phyloP scores from a whole-genome alignment of 1,140 invertebrate genomes.

The Leptoteleia sp. region DNA sequence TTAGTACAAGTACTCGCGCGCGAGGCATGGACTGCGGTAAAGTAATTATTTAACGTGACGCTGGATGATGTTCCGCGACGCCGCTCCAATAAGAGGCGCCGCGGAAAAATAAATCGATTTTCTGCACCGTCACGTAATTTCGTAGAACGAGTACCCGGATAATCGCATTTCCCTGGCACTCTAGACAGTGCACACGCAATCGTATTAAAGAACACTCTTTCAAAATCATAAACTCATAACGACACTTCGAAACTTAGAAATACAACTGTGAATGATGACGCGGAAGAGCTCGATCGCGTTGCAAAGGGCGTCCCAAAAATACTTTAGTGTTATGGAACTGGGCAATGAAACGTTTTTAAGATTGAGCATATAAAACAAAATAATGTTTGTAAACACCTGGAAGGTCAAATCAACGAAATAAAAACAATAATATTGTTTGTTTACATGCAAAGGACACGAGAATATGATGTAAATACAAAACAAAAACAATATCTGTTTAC shows the following conservation, averaged over 20 bases:
- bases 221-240: constrained; percentile 59
- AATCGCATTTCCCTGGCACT: constrained; percentile 66
- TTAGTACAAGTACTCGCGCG: constrained; percentile 7
- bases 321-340: too few species aligned
- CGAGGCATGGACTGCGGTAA: constrained; percentile 25
- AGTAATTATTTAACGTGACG: constrained; percentile 71
- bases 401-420: too few species aligned
- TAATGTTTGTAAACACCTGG: too few species aligned
- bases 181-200: constrained; percentile 54
- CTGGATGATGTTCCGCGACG: constrained; percentile 44
- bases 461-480: too few species aligned
- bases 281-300: too few species aligned
- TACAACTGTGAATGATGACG: neutral
- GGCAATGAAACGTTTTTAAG: too few species aligned
- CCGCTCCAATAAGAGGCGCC: constrained; percentile 42
- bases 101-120: constrained; percentile 71
- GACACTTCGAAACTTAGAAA: constrained; percentile 7
- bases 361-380: too few species aligned
- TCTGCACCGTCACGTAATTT: constrained; percentile 66
- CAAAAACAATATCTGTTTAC: too few species aligned
- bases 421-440: too few species aligned
- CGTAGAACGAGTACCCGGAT: constrained; percentile 52
- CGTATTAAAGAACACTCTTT: constrained; percentile 54
- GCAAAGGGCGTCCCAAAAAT: too few species aligned
- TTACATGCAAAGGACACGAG: too few species aligned